Conservation (phyloP, 2,797 vertebrate species). For the Anabas testudineus region DNA sequence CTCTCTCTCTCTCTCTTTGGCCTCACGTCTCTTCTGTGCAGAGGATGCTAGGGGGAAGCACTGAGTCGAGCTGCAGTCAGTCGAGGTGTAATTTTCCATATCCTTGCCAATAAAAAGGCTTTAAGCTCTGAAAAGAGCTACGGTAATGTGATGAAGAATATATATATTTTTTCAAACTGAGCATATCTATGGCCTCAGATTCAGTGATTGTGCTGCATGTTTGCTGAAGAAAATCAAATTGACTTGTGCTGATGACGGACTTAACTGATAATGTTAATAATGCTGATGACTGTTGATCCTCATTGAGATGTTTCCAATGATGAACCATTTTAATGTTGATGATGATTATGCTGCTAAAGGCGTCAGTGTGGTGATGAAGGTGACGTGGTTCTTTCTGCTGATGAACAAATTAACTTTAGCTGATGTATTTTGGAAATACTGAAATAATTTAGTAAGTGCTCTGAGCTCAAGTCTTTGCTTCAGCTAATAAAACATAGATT, state of each 20-base stretch:
- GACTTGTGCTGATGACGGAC: constrained; percentile 10
- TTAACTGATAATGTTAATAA: constrained; percentile 1
- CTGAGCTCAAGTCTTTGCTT: neutral
- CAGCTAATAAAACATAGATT: neutral
- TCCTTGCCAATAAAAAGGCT: constrained; percentile 38
- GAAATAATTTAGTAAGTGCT: no score
- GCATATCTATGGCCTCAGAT: neutral
- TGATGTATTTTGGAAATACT: no score
- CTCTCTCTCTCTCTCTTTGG: neutral
- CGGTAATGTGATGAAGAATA: neutral
- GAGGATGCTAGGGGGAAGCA: constrained; percentile 76
- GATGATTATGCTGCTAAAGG: constrained; percentile 13
- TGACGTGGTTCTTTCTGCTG: no score
- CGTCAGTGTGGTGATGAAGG: neutral
- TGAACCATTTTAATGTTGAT: constrained; percentile 12
- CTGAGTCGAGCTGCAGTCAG: constrained; percentile 56
- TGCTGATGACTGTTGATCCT: constrained; percentile 14
- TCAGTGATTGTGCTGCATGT: neutral
- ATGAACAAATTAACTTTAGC: no score
- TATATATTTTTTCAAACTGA: neutral
- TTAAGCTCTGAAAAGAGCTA: constrained; percentile 5
- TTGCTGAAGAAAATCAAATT: neutral
- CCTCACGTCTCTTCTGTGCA: constrained; percentile 44
- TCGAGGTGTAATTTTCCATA: constrained; percentile 51
- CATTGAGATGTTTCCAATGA: constrained; percentile 2